These are phyloP conservation scores for Cosmia trapezina DNA, from an alignment of 2,888 invertebrate genomes.

Conservation along the genomic window DNA sequence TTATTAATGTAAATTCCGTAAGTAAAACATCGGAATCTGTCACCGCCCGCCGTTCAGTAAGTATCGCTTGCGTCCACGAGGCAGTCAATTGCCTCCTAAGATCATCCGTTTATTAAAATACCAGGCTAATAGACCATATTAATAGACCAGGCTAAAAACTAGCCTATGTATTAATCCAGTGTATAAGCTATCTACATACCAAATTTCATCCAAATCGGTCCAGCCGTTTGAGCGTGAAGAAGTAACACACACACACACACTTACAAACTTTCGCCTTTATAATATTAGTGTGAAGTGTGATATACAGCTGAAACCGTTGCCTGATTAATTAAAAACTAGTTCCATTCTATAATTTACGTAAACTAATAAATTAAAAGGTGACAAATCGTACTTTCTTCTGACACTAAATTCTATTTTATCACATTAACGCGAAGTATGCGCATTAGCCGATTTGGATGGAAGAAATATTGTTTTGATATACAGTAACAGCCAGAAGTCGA, in stretches of 20 bases:
- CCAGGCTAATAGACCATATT: no score
- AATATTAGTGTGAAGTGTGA: no score
- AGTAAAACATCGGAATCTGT: conserved; percentile 5
- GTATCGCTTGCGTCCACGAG: no score
- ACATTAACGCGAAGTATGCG: background rate
- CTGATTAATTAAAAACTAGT: conserved; percentile 16
- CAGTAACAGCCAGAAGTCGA: no score
- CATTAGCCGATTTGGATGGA: background rate
- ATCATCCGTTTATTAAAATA: background rate
- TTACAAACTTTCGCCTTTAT: no score
- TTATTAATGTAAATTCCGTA: background rate
- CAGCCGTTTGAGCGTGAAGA: no score
- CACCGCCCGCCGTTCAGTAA: background rate
- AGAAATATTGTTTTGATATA: conserved; percentile 19
- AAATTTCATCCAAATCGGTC: no score
- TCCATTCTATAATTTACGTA: conserved; percentile 2
- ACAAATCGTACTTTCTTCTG: conserved; percentile 10
- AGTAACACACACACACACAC: no score
- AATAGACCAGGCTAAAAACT: no score
- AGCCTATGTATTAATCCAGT: no score
- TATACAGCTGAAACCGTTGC: conserved; percentile 3
- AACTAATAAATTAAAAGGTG: conserved; percentile 12
- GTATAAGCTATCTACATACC: no score
- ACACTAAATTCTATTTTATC: background rate
- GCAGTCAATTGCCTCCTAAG: background rate